Conservation (phyloP, 1,140 invertebrate species). For the Thaumatotibia leucotreta region DNA sequence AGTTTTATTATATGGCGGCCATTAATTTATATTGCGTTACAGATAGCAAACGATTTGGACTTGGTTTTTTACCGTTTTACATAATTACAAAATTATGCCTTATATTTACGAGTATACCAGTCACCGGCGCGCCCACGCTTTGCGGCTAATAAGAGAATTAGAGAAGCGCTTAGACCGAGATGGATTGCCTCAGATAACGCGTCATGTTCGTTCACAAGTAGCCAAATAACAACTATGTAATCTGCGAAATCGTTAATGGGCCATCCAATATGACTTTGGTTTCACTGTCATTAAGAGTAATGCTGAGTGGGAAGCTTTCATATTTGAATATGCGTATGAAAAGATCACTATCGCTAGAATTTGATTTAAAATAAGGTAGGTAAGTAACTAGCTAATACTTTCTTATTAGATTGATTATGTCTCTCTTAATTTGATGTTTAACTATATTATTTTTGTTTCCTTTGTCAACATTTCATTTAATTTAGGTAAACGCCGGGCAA, state of each 20-base stretch:
- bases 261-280: constrained; percentile 31
- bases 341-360: not conserved
- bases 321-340: not conserved
- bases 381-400: too few species aligned
- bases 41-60: constrained; percentile 64
- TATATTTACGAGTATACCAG: constrained; percentile 48
- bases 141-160: constrained; percentile 51
- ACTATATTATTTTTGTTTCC: too few species aligned
- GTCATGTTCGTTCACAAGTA: constrained; percentile 64
- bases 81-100: constrained; percentile 72
- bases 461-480: too few species aligned
- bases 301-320: not conserved
- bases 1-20: constrained; percentile 57
- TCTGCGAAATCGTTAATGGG: constrained; percentile 49
- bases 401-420: too few species aligned
- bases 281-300: constrained; percentile 16
- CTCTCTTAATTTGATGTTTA: too few species aligned
- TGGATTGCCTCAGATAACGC: constrained; percentile 65
- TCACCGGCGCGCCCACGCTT: constrained; percentile 51
- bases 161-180: constrained; percentile 52
- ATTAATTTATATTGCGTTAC: constrained; percentile 68
- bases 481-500: too few species aligned
- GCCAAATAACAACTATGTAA: constrained; percentile 47
- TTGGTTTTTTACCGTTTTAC: constrained; percentile 65
- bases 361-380: too few species aligned